These are phyloP conservation scores for Campopleginae sp. DNA, from an alignment of 2,888 invertebrate species.

Conservation along the genomic window DNA sequence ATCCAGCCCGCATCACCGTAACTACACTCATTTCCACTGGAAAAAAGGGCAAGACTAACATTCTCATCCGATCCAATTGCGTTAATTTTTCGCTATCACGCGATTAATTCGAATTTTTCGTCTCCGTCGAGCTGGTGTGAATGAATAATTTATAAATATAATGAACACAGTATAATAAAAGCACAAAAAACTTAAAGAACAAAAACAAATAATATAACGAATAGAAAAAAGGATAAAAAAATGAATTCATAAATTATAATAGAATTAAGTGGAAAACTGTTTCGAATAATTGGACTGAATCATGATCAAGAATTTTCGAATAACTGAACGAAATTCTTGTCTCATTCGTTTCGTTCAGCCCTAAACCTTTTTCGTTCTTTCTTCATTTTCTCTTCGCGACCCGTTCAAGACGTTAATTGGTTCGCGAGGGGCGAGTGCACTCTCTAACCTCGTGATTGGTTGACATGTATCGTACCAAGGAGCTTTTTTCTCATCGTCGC, in stretches of 20 bases:
- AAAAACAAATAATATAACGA: too few relatives aligned
- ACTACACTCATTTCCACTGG: slow-evolving; percentile 39
- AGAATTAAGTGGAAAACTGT: not conserved
- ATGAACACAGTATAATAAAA: too few relatives aligned
- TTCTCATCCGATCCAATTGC: slow-evolving; percentile 47
- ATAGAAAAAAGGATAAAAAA: too few relatives aligned
- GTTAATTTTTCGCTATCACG: slow-evolving; percentile 45
- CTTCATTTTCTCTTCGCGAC: not conserved
- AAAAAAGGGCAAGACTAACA: slow-evolving; percentile 19
- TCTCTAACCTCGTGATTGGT: slow-evolving; percentile 9
- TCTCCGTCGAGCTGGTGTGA: not conserved
- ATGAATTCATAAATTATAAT: too few relatives aligned
- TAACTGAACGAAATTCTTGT: not conserved
- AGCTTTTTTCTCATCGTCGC: slow-evolving; percentile 28
- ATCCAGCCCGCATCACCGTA: slow-evolving; percentile 8
- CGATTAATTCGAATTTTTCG: slow-evolving; percentile 35
- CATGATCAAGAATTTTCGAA: not conserved
- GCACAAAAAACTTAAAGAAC: too few relatives aligned
- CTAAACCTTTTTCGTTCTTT: not conserved
- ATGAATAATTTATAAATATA: not conserved
- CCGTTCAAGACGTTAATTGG: slow-evolving; percentile 31
- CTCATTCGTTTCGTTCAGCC: not conserved
- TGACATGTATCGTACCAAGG: not conserved
- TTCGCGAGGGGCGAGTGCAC: slow-evolving; percentile 18
- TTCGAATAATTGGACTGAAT: not conserved